A percentile compares a stretch with the other conserved stretches of the same genome.
These are phyloP conservation scores for Muraenolepis orangiensis DNA, from an alignment of 2,797 vertebrate species.

Conservation along the genomic window DNA sequence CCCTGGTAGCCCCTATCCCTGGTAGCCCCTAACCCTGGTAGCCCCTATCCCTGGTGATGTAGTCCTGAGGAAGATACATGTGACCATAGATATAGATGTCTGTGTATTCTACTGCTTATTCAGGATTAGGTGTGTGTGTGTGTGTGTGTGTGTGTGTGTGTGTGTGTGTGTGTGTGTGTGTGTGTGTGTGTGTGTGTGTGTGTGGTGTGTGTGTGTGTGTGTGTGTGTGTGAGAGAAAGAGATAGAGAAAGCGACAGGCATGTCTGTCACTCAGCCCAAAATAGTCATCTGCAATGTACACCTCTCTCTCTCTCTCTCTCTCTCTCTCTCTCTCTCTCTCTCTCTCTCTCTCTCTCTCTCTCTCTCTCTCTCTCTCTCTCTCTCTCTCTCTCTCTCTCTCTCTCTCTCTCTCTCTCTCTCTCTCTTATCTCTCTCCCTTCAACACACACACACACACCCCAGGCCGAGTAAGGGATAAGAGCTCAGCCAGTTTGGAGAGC, in stretches of 20 bases:
- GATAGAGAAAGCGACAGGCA: slow-evolving; percentile 29
- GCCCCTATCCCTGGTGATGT: background rate
- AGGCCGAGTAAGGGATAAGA: background rate
- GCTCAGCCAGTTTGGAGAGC: background rate
- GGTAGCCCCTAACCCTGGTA: no score
- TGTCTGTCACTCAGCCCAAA: slow-evolving; percentile 52
- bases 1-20: no score
- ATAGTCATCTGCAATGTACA: slow-evolving; percentile 32
- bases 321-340: slow-evolving; percentile 16
- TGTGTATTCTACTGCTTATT: background rate
- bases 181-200: no score
- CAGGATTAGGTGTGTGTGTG: background rate
- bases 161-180: no score
- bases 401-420: background rate
- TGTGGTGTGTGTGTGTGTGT: no score
- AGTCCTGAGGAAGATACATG: no score
- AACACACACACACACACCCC: background rate
- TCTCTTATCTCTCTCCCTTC: background rate
- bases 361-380: background rate
- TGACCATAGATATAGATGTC: background rate
- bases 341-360: slow-evolving; percentile 13
- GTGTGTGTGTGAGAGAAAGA: background rate
- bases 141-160: no score
- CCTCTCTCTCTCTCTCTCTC: slow-evolving; percentile 18
- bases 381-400: background rate